Conservation (phyloP, 2,797 vertebrate genomes). For the Echiichthys vipera region DNA sequence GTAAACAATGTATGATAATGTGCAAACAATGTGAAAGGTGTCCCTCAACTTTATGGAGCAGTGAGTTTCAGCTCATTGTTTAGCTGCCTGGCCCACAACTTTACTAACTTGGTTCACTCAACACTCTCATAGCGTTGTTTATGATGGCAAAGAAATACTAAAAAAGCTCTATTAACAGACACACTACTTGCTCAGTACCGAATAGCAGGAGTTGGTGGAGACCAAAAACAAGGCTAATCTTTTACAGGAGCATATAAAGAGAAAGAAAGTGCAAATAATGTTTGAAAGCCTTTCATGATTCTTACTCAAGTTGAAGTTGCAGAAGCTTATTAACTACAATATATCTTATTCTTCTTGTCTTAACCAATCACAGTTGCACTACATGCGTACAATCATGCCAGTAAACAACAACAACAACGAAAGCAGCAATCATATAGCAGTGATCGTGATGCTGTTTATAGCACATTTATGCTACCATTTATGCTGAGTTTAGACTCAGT, state of each 20-base stretch:
- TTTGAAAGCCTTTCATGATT: not conserved
- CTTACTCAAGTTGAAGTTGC: not conserved
- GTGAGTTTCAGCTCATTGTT: not conserved
- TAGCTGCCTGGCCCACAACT: not conserved
- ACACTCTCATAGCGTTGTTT: no score
- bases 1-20: not conserved
- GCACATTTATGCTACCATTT: conserved; percentile 25
- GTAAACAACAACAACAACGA: not conserved
- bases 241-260: not conserved
- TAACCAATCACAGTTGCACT: not conserved
- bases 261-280: conserved; percentile 3
- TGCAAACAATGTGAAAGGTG: not conserved
- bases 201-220: no score
- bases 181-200: no score
- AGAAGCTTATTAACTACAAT: not conserved
- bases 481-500: not conserved
- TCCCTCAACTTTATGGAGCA: not conserved
- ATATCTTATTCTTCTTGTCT: no score
- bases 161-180: no score
- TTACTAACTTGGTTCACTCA: not conserved
- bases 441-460: not conserved
- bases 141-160: no score
- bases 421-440: not conserved
- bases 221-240: not conserved
- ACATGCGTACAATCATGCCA: not conserved